phyloP scores from a whole-genome alignment of 2,888 invertebrate genomes.

The Drosophila maculinotata region DNA sequence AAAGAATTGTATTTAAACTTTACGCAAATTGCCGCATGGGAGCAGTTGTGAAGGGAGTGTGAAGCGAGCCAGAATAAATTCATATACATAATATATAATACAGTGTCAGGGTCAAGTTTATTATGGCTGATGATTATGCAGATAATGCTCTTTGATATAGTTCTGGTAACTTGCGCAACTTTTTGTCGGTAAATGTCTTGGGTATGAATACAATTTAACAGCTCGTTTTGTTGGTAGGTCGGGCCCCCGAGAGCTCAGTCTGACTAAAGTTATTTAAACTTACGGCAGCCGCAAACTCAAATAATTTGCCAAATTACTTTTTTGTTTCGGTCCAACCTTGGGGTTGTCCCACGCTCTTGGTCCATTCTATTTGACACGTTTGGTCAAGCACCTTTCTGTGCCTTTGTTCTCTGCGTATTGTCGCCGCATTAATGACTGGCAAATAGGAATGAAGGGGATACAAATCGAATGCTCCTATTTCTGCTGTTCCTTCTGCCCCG shows the following conservation, averaged over 20 bases:
- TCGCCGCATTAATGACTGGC: slow-evolving; percentile 69
- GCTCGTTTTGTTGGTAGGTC: slow-evolving; percentile 22
- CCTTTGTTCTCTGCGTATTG: slow-evolving; percentile 60
- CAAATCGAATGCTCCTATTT: slow-evolving; percentile 11
- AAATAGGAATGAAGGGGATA: slow-evolving; percentile 24
- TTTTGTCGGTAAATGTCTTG: slow-evolving; percentile 48
- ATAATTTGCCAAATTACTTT: slow-evolving; percentile 80
- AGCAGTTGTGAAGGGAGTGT: slow-evolving; percentile 25
- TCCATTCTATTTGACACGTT: slow-evolving; percentile 60
- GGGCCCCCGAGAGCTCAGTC: slow-evolving; percentile 31
- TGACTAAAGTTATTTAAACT: slow-evolving; percentile 78
- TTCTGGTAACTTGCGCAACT: slow-evolving; percentile 55
- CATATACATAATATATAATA: slow-evolving; percentile 22
- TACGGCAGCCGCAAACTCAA: slow-evolving; percentile 73
- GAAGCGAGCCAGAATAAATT: slow-evolving; percentile 3
- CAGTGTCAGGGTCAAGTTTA: slow-evolving; percentile 67
- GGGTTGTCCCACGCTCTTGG: slow-evolving; percentile 15
- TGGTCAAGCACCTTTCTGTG: slow-evolving; percentile 72
- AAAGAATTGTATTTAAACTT: slow-evolving; percentile 48
- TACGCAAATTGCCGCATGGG: slow-evolving; percentile 17
- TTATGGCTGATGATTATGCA: slow-evolving; percentile 45
- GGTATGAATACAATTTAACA: slow-evolving; percentile 59
- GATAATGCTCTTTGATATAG: slow-evolving; percentile 53
- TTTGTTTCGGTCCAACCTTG: slow-evolving; percentile 65
- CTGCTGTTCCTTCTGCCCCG: slow-evolving; percentile 8